Base-by-base conservation (phyloP, 1,140 invertebrate species). In the Lutraria rhynchaena region DNA sequence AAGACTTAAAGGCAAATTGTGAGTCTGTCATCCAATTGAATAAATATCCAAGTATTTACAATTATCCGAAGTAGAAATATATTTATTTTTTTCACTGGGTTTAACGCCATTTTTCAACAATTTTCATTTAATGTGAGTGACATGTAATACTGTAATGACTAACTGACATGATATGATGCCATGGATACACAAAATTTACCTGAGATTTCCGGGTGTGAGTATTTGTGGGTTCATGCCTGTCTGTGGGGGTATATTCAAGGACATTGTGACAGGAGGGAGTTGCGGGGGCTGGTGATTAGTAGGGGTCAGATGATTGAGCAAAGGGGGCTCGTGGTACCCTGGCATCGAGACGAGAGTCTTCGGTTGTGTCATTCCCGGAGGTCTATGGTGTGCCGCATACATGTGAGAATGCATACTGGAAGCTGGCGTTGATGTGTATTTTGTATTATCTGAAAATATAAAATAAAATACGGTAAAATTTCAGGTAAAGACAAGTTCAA, bases 261-360 rank as follows among this genome's bases (percentile, higher is more conserved):
- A 22, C 58, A 81, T 70, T 58, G 31, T 65, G 37, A 57, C 65
- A 78, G 70, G 71, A 58, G 75, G 83, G 63, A 82, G 85, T 53
- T 86, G 51, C 15, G 37, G 37, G 15, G 85, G 76, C 27, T 67
- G 87, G 29, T 82, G 82, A 15, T 85, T 76, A 53, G 83, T 63
- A 61, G 85, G 65, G 51, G 87, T 84, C 31, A 87, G 87, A 46
- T 88, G 88, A 31, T 88, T 88, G 46, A 90, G 80, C 51, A 87
- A 85, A 19, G 87, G 88, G n/a, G 88, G 87, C 46, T 90, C 88
- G 60, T 85, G 86, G 81, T 88, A 88, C 84, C 80, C 83, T 33
- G 77, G 78, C 37, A 65, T 75, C 22, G 78, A 53, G 49, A 82
- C 46, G 61, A 85, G 83, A 1, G 76, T 63, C 76, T 85, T 87